Evolutionary conservation across 92 coral and sea anemone species (phyloP).

Genomic region (Palythoa grandiflora): DNA sequence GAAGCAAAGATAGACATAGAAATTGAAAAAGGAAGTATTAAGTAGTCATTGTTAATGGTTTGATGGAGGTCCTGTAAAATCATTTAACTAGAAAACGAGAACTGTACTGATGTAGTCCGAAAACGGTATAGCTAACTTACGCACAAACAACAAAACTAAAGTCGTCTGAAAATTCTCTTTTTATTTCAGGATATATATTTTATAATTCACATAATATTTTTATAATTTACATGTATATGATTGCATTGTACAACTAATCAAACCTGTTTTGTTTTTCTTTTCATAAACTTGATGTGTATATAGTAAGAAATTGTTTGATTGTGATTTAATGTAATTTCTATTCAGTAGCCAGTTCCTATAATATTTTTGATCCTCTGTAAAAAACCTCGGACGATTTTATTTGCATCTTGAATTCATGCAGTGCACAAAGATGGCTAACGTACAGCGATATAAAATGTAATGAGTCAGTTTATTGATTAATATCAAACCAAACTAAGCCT

Average conservation of each 20-base stretch:
- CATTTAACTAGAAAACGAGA: not conserved
- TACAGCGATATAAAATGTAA: not conserved
- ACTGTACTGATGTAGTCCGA: not conserved
- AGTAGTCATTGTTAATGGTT: not conserved
- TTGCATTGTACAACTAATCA: conserved; percentile 12
- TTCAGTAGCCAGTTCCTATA: not conserved
- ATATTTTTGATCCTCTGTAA: not conserved
- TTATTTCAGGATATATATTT: conserved; percentile 5
- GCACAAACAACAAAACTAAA: not conserved
- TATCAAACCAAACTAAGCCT: not conserved
- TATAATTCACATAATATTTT: not conserved
- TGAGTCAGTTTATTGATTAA: not conserved
- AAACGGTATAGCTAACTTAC: not conserved
- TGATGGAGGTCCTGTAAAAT: not conserved
- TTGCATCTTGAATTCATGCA: not conserved
- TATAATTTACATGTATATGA: not conserved
- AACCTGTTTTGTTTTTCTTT: not conserved
- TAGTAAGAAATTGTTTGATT: not conserved
- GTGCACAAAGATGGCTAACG: not conserved
- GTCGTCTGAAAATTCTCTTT: not conserved
- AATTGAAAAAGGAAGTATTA: not conserved
- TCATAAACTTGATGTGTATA: not conserved
- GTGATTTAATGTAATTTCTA: not conserved
- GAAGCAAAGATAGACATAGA: not conserved
- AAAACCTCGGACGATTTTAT: not conserved